phyloP scores from a whole-genome alignment of 2,113 vertebrate species.

The Chiloscyllium plagiosum region DNA sequence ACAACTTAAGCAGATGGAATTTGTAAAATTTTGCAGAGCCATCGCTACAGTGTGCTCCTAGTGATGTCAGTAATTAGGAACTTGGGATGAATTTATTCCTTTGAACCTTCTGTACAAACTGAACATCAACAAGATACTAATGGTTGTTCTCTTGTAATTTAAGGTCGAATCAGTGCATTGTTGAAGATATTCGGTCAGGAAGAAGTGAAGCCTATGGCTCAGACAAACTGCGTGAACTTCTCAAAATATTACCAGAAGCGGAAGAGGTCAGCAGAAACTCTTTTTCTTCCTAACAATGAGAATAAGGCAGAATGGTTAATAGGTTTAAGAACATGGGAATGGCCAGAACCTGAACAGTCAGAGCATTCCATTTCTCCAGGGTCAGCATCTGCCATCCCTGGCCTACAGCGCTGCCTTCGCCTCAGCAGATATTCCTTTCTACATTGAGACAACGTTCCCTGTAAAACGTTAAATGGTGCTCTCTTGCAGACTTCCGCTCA shows the following conservation, averaged over 20 bases:
- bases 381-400: not conserved
- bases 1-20: not conserved
- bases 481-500: not conserved
- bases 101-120: not conserved
- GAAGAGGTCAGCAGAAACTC: conserved; percentile 70
- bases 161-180: conserved; percentile 80
- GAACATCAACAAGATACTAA: not conserved
- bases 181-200: conserved; percentile 80
- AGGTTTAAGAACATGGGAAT: not conserved
- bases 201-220: conserved; percentile 73
- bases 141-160: conserved; percentile 48
- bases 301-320: not conserved
- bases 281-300: not conserved
- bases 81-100: not conserved
- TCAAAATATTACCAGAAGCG: conserved; percentile 83
- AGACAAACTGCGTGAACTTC: conserved; percentile 80
- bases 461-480: not conserved
- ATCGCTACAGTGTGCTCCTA: not conserved
- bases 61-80: not conserved
- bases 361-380: not conserved
- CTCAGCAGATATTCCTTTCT: not conserved
- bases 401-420: not conserved
- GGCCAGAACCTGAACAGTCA: not conserved
- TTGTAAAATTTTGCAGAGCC: not conserved
- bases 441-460: too few relatives aligned